phyloP scores from a whole-genome alignment of 2,888 invertebrate species.

The Lasioglossum leucozonium region DNA sequence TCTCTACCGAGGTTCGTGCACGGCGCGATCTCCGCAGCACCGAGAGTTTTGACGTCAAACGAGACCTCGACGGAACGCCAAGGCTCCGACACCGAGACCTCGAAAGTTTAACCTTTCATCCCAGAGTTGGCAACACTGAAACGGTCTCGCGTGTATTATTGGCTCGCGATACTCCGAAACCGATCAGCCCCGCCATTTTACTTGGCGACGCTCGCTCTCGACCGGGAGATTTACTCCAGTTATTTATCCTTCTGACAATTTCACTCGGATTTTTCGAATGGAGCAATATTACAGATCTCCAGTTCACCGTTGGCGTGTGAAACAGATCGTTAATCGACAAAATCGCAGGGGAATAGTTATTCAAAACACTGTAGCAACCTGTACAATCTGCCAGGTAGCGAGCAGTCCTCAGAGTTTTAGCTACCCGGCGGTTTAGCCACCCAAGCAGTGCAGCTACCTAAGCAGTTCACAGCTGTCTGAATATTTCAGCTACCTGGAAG shows the following conservation, averaged over 20 bases:
- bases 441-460: not conserved
- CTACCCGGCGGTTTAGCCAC: not conserved
- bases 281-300: no score
- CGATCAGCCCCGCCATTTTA: not conserved
- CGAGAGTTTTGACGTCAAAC: slow-evolving; percentile 9
- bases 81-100: slow-evolving; percentile 7
- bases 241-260: not conserved
- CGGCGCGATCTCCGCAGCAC: not conserved
- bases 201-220: not conserved
- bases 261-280: no score
- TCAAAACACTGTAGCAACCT: no score
- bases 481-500: not conserved
- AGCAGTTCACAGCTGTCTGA: not conserved
- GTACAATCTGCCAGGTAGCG: no score
- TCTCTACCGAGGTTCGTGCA: not conserved
- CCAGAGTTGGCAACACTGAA: not conserved
- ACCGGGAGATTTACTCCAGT: not conserved
- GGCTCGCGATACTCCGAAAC: not conserved
- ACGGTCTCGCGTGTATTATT: not conserved
- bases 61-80: slow-evolving; percentile 16
- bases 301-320: no score
- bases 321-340: no score
- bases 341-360: not conserved
- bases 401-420: not conserved
- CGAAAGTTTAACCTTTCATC: slow-evolving; percentile 12